Evolutionary conservation across 2,797 vertebrate species (phyloP).

Genomic region (Lithobates pipiens): DNA sequence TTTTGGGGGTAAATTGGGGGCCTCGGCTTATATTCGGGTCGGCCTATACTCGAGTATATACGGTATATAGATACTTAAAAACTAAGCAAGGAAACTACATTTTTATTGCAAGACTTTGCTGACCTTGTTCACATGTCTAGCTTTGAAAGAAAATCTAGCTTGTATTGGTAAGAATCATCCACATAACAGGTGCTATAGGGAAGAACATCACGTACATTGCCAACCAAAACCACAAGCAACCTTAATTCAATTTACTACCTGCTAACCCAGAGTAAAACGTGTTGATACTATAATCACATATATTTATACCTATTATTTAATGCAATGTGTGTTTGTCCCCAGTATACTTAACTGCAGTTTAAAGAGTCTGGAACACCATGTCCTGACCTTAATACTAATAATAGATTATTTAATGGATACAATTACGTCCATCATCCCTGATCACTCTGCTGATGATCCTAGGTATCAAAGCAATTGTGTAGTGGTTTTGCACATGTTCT

Average conservation of each 20-base stretch:
- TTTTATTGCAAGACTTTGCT: too few species aligned
- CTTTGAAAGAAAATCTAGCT: too few species aligned
- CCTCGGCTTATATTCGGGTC: too few species aligned
- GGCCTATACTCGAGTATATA: too few species aligned
- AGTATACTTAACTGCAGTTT: too few species aligned
- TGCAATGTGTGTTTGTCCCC: background rate
- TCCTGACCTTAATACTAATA: conserved; percentile 6
- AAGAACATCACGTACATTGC: background rate
- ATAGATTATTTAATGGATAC: background rate
- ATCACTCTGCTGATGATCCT: background rate
- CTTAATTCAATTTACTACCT: background rate
- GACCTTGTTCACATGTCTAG: too few species aligned
- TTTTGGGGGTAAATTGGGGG: too few species aligned
- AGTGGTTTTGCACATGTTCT: too few species aligned
- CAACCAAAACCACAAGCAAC: background rate
- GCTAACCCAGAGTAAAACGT: background rate
- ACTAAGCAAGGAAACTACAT: too few species aligned
- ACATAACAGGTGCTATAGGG: too few species aligned
- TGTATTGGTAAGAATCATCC: too few species aligned
- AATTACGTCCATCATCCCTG: background rate
- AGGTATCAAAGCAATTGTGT: background rate
- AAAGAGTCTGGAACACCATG: background rate
- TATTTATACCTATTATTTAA: background rate
- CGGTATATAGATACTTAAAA: too few species aligned
- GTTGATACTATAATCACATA: conserved; percentile 5